phyloP scores from a whole-genome alignment of 2,888 invertebrate species.

The Habroteleia sp. region DNA sequence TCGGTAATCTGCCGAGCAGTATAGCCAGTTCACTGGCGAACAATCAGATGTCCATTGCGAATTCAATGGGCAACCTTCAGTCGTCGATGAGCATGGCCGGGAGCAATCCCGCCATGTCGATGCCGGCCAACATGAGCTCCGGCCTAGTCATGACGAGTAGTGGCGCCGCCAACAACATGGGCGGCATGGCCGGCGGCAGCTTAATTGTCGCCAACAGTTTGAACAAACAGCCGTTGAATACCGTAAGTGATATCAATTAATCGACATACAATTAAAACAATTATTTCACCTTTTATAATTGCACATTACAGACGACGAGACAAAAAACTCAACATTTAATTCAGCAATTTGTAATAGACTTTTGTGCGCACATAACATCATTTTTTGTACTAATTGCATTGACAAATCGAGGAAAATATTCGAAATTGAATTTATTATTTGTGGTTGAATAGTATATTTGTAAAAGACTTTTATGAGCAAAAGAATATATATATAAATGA shows the following conservation, averaged over 20 bases:
- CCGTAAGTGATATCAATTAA: conserved; percentile 63
- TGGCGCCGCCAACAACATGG: conserved; percentile 83
- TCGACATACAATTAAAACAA: not conserved
- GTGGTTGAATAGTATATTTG: too few relatives aligned
- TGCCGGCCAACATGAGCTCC: conserved; percentile 79
- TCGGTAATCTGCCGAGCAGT: conserved; percentile 83
- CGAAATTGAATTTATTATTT: too few relatives aligned
- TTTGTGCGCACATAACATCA: too few relatives aligned
- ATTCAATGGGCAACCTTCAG: conserved; percentile 81
- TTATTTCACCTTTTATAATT: too few relatives aligned
- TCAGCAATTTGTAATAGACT: too few relatives aligned
- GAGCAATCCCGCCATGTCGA: conserved; percentile 78
- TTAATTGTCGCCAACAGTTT: conserved; percentile 88
- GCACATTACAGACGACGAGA: too few relatives aligned
- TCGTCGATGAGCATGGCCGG: conserved; percentile 85
- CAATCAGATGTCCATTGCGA: conserved; percentile 80
- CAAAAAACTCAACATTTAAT: too few relatives aligned
- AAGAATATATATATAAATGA: too few relatives aligned
- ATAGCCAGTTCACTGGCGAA: conserved; percentile 82
- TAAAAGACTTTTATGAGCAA: too few relatives aligned
- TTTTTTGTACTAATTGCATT: too few relatives aligned
- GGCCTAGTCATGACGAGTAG: conserved; percentile 92
- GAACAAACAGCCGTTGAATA: conserved; percentile 86
- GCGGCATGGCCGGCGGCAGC: conserved; percentile 87
- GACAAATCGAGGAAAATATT: too few relatives aligned